These are phyloP conservation scores for Clanis bilineata DNA, from an alignment of 2,888 invertebrate species.

Conservation along the genomic window DNA sequence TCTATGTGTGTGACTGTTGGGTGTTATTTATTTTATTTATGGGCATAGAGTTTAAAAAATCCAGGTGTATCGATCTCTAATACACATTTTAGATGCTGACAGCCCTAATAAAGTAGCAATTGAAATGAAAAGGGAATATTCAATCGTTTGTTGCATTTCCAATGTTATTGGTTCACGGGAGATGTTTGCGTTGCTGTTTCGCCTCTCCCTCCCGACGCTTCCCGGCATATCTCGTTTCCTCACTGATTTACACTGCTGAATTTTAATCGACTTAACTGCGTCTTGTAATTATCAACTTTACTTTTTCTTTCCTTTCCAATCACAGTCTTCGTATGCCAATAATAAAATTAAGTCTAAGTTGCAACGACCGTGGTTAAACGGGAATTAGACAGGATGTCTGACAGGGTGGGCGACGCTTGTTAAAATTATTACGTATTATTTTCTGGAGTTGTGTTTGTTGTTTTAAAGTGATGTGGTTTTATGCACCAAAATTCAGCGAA, in stretches of 20 bases:
- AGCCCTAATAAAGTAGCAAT: conserved; percentile 39
- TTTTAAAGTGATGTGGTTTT: too few species aligned
- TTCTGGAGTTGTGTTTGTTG: too few species aligned
- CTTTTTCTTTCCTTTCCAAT: background rate
- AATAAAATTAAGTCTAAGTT: too few species aligned
- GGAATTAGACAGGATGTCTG: too few species aligned
- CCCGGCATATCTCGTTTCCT: background rate
- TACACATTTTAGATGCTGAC: conserved; percentile 10
- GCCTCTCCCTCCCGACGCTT: background rate
- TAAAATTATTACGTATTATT: too few species aligned
- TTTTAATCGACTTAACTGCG: background rate
- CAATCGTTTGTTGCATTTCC: conserved; percentile 53
- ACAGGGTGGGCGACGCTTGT: too few species aligned
- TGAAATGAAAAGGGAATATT: conserved; percentile 46
- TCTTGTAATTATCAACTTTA: background rate
- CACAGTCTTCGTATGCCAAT: too few species aligned
- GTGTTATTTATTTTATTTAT: too few species aligned
- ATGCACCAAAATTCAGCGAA: too few species aligned
- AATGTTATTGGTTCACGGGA: conserved; percentile 41
- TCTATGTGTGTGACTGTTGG: too few species aligned
- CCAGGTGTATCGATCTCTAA: background rate
- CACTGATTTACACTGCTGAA: background rate
- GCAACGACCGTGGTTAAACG: too few species aligned
- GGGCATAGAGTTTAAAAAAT: background rate
- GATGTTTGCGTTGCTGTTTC: conserved; percentile 24